phyloP scores from a whole-genome alignment of 2,797 vertebrate genomes.

The Neopelma chrysocephalum region DNA sequence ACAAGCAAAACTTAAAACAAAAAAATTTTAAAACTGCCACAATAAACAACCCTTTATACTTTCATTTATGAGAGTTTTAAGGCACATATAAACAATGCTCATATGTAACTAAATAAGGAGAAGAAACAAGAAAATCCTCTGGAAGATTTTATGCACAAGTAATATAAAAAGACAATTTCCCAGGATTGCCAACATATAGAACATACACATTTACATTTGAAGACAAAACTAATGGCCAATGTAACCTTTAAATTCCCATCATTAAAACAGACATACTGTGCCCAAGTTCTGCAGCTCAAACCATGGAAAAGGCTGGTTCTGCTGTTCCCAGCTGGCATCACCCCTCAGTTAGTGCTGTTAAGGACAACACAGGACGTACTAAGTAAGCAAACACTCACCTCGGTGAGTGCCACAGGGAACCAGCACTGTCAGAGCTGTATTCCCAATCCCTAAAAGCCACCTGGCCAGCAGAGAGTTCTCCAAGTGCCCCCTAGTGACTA shows the following conservation, averaged over 20 bases:
- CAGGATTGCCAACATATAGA: neutral
- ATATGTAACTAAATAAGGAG: neutral
- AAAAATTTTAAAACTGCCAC: neutral
- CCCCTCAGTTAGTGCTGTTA: neutral
- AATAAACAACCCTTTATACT: neutral
- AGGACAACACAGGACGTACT: neutral
- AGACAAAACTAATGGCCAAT: neutral
- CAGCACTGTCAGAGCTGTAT: neutral
- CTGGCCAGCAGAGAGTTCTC: neutral
- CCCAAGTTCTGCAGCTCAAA: neutral
- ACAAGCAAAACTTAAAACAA: neutral
- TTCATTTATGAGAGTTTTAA: neutral
- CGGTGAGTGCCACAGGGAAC: neutral
- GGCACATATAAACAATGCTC: neutral
- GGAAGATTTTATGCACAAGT: neutral
- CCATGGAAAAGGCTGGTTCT: neutral
- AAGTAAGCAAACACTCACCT: neutral
- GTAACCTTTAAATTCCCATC: neutral
- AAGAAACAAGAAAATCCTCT: neutral
- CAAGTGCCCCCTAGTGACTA: slow-evolving; percentile 40
- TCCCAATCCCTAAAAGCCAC: neutral
- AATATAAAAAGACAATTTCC: neutral
- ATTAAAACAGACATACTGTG: neutral
- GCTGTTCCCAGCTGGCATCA: neutral
- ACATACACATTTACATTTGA: neutral